Percentiles rank a stretch among this genome's conserved stretches.
phyloP scores from a whole-genome alignment of 2,113 vertebrate genomes.

The Xyliphius kryptos region DNA sequence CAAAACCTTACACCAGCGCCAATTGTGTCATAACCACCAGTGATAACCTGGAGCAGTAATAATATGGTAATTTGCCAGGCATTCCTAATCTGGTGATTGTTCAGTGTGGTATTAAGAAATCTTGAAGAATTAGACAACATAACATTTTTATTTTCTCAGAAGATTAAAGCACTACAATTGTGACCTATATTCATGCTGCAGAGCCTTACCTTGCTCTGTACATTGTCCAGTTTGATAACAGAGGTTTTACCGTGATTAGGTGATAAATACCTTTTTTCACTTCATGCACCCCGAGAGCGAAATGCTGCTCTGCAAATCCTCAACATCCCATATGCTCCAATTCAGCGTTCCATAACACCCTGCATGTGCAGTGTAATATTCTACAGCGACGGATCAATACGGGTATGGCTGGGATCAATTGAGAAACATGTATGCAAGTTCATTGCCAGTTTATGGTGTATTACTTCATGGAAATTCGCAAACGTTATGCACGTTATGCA shows the following conservation, averaged over 20 bases:
- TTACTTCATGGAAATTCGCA: constrained; percentile 36
- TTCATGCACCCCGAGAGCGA: constrained; percentile 8
- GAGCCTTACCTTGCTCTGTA: neutral
- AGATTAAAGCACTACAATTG: constrained; percentile 27
- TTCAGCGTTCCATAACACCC: constrained; percentile 14
- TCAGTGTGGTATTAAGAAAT: too few relatives aligned
- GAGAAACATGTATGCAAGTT: constrained; percentile 44
- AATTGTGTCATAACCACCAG: too few relatives aligned
- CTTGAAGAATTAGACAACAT: too few relatives aligned
- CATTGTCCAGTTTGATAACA: constrained; percentile 4
- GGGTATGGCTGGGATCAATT: constrained; percentile 30
- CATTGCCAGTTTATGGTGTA: constrained; percentile 32
- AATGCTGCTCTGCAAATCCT: constrained; percentile 16
- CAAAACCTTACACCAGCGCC: too few relatives aligned
- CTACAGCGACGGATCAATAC: constrained; percentile 30
- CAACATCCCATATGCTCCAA: constrained; percentile 23
- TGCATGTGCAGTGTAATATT: constrained; percentile 20
- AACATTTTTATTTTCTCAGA: too few relatives aligned
- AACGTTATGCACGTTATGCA: constrained; percentile 31
- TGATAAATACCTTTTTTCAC: constrained; percentile 33
- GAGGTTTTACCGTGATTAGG: constrained; percentile 18
- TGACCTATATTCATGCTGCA: constrained; percentile 15
- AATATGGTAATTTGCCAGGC: too few relatives aligned
- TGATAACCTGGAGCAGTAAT: too few relatives aligned
- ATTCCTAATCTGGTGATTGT: too few relatives aligned